Percentiles rank a stretch among this genome's conserved stretches.
Evolutionary conservation across 2,113 vertebrate species (phyloP).

Genomic region (Solea senegalensis): DNA sequence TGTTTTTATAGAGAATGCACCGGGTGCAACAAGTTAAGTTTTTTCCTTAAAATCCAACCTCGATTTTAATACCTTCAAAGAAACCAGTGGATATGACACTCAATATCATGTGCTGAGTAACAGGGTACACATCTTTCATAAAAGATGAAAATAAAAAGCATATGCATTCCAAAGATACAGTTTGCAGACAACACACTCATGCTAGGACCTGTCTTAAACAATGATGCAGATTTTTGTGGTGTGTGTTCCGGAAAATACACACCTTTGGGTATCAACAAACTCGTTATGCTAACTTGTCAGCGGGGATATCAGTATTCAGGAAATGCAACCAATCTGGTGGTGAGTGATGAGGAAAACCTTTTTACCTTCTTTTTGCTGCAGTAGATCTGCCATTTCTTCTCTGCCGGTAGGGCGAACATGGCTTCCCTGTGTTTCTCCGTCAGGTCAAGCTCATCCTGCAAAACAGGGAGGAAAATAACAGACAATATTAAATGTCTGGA

Average conservation of each 20-base stretch:
- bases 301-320: background rate
- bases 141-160: constrained; percentile 1
- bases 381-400: constrained; percentile 88
- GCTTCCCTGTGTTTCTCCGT: constrained; percentile 97
- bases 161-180: constrained; percentile 20
- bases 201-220: constrained; percentile 19
- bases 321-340: background rate
- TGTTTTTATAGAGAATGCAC: too few species aligned
- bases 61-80: background rate
- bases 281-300: constrained; percentile 37
- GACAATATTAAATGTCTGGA: background rate
- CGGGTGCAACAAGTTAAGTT: too few species aligned
- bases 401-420: constrained; percentile 96
- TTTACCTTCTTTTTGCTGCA: constrained; percentile 98
- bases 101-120: background rate
- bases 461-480: background rate
- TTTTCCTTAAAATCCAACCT: background rate
- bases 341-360: background rate
- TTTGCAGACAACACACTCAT: constrained; percentile 13
- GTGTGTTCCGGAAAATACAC: constrained; percentile 20
- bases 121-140: background rate
- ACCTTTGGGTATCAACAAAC: constrained; percentile 40
- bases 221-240: background rate
- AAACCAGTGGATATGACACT: background rate
- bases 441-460: constrained; percentile 96